Percentiles rank a stretch among this genome's conserved stretches.
Evolutionary conservation across 2,888 invertebrate genomes (phyloP).

Genomic region (Spicauda simplicius): DNA sequence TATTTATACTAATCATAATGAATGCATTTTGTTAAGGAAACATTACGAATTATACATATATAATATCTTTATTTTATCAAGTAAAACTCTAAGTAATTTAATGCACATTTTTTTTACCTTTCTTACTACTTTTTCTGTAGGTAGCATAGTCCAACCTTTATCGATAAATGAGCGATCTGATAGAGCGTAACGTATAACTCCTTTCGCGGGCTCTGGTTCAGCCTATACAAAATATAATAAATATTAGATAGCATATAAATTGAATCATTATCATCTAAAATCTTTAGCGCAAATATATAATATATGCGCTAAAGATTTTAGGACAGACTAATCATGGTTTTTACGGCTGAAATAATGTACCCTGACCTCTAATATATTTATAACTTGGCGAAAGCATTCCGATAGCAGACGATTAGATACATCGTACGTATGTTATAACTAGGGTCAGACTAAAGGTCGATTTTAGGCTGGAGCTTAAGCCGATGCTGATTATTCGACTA

Average conservation of each 20-base stretch:
- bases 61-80: no score
- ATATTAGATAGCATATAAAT: neutral
- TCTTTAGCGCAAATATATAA: no score
- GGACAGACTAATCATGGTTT: neutral
- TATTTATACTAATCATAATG: neutral
- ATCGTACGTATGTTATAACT: no score
- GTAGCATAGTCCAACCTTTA: slow-evolving; percentile 77
- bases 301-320: no score
- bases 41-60: neutral
- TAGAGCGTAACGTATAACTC: slow-evolving; percentile 65
- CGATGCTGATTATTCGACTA: no score
- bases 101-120: slow-evolving; percentile 69
- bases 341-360: neutral
- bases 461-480: no score
- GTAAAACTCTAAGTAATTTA: no score
- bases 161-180: slow-evolving; percentile 74
- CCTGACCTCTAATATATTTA: neutral
- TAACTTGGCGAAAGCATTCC: neutral
- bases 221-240: slow-evolving; percentile 49
- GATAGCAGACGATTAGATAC: neutral
- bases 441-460: no score
- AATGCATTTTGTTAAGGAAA: neutral
- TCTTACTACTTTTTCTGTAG: slow-evolving; percentile 75
- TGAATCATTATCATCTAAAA: no score
- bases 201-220: slow-evolving; percentile 56